Percentiles rank a stretch among this genome's conserved stretches.
Evolutionary conservation across 2,888 invertebrate species (phyloP).

Genomic region (Stenolophus ochropezus): DNA sequence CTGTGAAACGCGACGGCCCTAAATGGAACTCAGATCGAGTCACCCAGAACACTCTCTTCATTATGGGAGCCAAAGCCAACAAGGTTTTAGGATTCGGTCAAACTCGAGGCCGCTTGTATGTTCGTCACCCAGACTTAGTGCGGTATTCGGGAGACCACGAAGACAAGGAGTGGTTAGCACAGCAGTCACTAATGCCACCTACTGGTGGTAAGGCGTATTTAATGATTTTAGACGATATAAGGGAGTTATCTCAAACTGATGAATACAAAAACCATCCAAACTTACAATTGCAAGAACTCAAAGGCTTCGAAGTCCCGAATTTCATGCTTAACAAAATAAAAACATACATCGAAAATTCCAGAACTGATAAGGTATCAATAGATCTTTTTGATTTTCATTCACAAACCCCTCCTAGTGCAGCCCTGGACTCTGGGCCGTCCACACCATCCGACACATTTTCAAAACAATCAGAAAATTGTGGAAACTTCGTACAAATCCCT

Average conservation of each 20-base stretch:
- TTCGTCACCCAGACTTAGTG: conserved; percentile 85
- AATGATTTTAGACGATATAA: conserved; percentile 85
- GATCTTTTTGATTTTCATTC: conserved; percentile 70
- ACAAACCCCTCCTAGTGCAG: conserved; percentile 69
- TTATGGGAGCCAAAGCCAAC: conserved; percentile 86
- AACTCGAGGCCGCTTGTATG: conserved; percentile 84
- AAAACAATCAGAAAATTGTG: conserved; percentile 67
- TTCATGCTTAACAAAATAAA: conserved; percentile 86
- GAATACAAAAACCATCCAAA: conserved; percentile 82
- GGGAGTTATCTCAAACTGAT: conserved; percentile 83
- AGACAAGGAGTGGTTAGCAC: conserved; percentile 88
- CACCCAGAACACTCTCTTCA: conserved; percentile 83
- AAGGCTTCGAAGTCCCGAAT: conserved; percentile 84
- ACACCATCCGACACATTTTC: conserved; percentile 71
- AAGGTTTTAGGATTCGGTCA: conserved; percentile 85
- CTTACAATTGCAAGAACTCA: conserved; percentile 80
- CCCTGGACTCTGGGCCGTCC: conserved; percentile 71
- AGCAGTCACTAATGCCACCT: conserved; percentile 84
- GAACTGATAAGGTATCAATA: conserved; percentile 68
- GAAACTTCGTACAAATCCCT: conserved; percentile 71
- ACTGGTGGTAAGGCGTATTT: conserved; percentile 88
- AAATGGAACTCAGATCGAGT: conserved; percentile 86
- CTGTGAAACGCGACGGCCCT: conserved; percentile 75
- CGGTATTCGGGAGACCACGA: conserved; percentile 87
- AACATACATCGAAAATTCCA: conserved; percentile 76